Evolutionary conservation across 2,888 invertebrate genomes (phyloP), one percentile per base, ranked within the genome.

Genomic region (Drosophila atroscutellata): DNA sequence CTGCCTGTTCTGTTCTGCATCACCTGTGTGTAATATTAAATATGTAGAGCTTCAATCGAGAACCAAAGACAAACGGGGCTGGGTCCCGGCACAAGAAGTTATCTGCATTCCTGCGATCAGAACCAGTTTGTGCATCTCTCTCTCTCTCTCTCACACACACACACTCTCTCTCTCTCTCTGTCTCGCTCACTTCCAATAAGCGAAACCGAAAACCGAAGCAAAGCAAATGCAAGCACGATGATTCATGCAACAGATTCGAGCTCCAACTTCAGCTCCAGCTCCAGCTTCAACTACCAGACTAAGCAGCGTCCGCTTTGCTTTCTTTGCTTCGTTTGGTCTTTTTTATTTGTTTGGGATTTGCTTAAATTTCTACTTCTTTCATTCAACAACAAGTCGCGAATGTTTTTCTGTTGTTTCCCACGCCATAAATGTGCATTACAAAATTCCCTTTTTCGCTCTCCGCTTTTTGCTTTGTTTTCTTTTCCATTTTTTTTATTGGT

Each of bases 41-140:
- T 87, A 86, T 86, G 87, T 89, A 88, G 70, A 71, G 77, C 65
- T 79, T 54, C 58, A 70, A 77, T 63, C 78, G 73, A 67, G 47
- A 39, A 28, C 37, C 67, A 71, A 56, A 69, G 62, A 63, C 56
- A 51, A 62, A 67, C 66, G 62, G 52, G 51, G 62, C 45, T 49
- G 57, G 49, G 50, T 24, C 18, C 39, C 39, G 39, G 50, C 55
- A 55, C 71, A 63, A 86, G 87, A 87, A 80, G 74, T 72, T 87
- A 89, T 89, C 90, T 85, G 85, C 90, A 87, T 89, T 89, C 88
- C 90, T 50, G 59, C 18, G 64, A 55, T 63, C 69, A 73, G 66
- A 89, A 85, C 88, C 90, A 68, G 90, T 85, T 85, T 89, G 20
- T 47, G 45, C 59, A 15, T 26, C 26, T 28, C 79, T 28, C 30